Conservation (phyloP, 1,140 invertebrate genomes). For the Drosophila leontia region DNA sequence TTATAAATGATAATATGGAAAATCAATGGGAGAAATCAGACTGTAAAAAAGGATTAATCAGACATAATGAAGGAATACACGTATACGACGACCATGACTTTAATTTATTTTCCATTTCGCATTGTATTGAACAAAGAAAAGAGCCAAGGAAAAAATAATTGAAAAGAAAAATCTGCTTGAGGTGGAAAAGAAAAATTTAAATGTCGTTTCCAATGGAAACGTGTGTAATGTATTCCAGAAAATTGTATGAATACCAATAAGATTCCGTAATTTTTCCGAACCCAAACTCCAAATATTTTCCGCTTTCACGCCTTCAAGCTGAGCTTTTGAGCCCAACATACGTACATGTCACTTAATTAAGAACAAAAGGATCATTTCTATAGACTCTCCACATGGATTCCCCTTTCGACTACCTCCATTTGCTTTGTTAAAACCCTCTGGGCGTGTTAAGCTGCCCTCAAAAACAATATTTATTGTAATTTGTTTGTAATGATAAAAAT, state of each 20-base stretch:
- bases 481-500: conserved; percentile 59
- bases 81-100: background rate
- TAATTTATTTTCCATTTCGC: conserved; percentile 10
- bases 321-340: background rate
- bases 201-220: background rate
- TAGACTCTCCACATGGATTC: background rate
- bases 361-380: conserved; percentile 3
- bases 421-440: conserved; percentile 1
- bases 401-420: background rate
- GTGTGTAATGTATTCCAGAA: background rate
- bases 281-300: background rate
- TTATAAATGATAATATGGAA: conserved; percentile 29
- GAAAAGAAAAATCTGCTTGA: background rate
- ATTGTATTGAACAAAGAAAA: background rate
- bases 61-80: background rate
- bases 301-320: background rate
- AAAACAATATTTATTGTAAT: conserved; percentile 76
- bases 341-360: conserved; percentile 30
- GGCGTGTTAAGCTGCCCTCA: conserved; percentile 26
- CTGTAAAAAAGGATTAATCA: background rate
- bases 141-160: background rate
- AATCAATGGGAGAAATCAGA: conserved; percentile 12
- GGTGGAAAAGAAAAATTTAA: background rate
- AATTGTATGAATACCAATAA: background rate
- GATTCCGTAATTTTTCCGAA: background rate